Percentiles rank a stretch among this genome's conserved stretches.
Evolutionary conservation across 2,888 invertebrate genomes (phyloP).

Genomic region (Panorpa germanica): DNA sequence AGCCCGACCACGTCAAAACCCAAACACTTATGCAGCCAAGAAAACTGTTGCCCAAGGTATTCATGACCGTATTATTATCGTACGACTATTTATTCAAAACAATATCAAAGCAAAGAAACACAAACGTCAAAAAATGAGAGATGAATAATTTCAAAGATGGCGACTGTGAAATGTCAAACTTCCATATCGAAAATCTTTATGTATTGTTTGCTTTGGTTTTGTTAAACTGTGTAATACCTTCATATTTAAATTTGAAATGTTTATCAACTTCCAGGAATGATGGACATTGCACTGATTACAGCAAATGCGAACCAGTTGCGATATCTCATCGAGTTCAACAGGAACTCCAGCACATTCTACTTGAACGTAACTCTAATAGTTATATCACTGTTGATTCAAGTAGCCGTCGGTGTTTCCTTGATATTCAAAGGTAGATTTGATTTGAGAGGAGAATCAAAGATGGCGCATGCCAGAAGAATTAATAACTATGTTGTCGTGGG

Average conservation of each 20-base stretch:
- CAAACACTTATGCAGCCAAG: slow-evolving; percentile 18
- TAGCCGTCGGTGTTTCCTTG: slow-evolving; percentile 30
- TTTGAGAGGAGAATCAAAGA: slow-evolving; percentile 28
- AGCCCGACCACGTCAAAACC: too few relatives aligned
- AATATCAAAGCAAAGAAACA: too few relatives aligned
- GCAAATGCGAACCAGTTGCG: slow-evolving; percentile 40
- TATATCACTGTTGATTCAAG: slow-evolving; percentile 34
- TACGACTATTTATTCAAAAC: too few relatives aligned
- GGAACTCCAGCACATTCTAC: slow-evolving; percentile 27
- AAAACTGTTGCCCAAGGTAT: slow-evolving; percentile 22
- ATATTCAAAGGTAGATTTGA: slow-evolving; percentile 34
- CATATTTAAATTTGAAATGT: slow-evolving; percentile 5
- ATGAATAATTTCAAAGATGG: too few relatives aligned
- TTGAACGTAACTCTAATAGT: slow-evolving; percentile 28
- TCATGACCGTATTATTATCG: too few relatives aligned
- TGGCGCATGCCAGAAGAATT: slow-evolving; percentile 25
- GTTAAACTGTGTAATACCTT: slow-evolving; percentile 3
- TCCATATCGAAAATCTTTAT: too few relatives aligned
- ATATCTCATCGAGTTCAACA: slow-evolving; percentile 31
- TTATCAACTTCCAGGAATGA: slow-evolving; percentile 27
- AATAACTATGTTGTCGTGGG: slow-evolving; percentile 35
- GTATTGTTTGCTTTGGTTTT: too few relatives aligned
- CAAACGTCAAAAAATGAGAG: too few relatives aligned
- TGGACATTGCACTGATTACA: slow-evolving; percentile 39
- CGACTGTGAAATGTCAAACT: too few relatives aligned